These are phyloP conservation scores for Cephalopachus bancanus DNA, from an alignment of 2,797 vertebrate species.

Conservation along the genomic window DNA sequence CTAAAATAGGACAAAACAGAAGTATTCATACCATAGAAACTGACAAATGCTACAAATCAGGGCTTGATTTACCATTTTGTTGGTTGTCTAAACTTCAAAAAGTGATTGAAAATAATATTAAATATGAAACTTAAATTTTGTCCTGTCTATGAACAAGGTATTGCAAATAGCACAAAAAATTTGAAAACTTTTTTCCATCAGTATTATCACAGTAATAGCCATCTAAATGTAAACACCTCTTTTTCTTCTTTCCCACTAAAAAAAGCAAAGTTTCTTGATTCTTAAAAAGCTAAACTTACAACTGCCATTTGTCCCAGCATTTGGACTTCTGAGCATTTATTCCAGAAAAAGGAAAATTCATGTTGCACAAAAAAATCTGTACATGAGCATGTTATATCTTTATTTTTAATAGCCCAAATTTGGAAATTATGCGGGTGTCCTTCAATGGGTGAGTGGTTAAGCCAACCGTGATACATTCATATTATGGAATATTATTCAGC, in stretches of 20 bases:
- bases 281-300: background rate
- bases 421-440: background rate
- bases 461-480: background rate
- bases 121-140: too few species aligned
- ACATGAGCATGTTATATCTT: background rate
- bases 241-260: background rate
- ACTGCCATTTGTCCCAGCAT: background rate
- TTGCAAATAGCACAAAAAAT: background rate
- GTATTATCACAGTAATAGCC: background rate
- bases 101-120: too few species aligned
- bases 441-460: background rate
- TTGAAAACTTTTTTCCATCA: background rate
- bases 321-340: background rate
- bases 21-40: too few species aligned
- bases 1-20: too few species aligned
- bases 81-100: too few species aligned
- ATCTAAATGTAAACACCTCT: background rate
- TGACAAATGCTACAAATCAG: too few species aligned
- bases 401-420: background rate
- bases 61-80: too few species aligned
- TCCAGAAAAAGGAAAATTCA: background rate
- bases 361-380: background rate
- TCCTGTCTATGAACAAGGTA: too few species aligned
- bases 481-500: background rate
- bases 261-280: background rate